A percentile compares a stretch with the other conserved stretches of the same genome.
These are phyloP conservation scores for Drosophila tropicalis DNA, from an alignment of 1,140 invertebrate genomes.

Conservation along the genomic window DNA sequence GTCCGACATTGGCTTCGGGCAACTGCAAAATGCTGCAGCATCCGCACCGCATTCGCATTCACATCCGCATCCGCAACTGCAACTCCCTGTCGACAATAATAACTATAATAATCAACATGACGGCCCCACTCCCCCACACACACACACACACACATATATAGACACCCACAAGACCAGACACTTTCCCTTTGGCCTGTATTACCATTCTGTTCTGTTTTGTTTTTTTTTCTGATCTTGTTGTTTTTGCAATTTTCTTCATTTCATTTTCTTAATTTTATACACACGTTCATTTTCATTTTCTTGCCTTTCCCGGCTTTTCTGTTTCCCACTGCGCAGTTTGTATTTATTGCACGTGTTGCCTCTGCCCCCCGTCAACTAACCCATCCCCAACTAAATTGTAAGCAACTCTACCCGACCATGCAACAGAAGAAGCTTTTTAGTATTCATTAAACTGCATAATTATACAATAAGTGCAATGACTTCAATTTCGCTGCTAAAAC, in stretches of 20 bases:
- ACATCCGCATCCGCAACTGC: constrained; percentile 35
- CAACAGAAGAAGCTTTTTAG: constrained; percentile 59
- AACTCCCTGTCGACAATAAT: constrained; percentile 62
- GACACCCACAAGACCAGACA: constrained; percentile 16
- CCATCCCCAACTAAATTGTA: neutral
- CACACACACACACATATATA: constrained; percentile 5
- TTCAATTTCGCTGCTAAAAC: constrained; percentile 44
- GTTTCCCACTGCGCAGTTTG: constrained; percentile 37
- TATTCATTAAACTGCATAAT: constrained; percentile 81
- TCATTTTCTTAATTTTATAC: constrained; percentile 78
- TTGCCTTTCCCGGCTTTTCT: constrained; percentile 34
- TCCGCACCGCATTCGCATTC: constrained; percentile 31
- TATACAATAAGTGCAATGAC: constrained; percentile 79
- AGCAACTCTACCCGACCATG: too few relatives aligned
- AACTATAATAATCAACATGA: constrained; percentile 76
- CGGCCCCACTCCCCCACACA: constrained; percentile 15
- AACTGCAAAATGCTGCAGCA: constrained; percentile 48
- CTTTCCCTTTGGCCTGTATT: constrained; percentile 12
- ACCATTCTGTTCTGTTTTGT: neutral
- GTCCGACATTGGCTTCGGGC: constrained; percentile 33
- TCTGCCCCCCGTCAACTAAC: constrained; percentile 1
- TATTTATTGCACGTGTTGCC: constrained; percentile 65
- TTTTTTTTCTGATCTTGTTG: neutral
- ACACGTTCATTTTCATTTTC: constrained; percentile 69
- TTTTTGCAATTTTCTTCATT: constrained; percentile 50